Evolutionary conservation across 2,888 invertebrate genomes (phyloP), one percentile per base, ranked within the genome.

Genomic region (Drosophila atroscutellata): DNA sequence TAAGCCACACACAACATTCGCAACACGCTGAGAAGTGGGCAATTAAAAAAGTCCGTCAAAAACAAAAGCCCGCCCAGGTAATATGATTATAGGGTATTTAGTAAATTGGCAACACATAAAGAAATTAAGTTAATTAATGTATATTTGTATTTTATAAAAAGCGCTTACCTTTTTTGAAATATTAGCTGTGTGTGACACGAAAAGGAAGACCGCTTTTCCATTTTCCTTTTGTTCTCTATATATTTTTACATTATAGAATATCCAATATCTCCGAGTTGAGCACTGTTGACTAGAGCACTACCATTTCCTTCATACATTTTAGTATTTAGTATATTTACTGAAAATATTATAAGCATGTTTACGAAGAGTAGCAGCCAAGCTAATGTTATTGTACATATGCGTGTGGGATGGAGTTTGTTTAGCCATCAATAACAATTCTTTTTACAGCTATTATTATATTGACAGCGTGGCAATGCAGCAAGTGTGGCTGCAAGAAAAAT

Each of bases 1-100:
- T 20, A 20, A 45, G 24, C 24, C 45, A 45, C 45, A 45, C n/a
- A 26, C 2, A 20, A 20, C 20, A 8, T 15, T 26, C n/a, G 28
- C 37, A 2, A 4, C 37, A n/a, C 28, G 39, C 30, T 20, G 39
- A 18, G 8, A 20, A 42, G 30, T 20, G 30, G 42, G 11, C 42
- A 56, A 56, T 56, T 39, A 42, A 42, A 55, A 55, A 37, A 8
- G 26, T 26, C 18, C 26, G 36, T 36, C 36, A 55, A 24, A 37
- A 30, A 18, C 6, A 36, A 28, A 54, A 11, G 11, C 6, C n/a
- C 26, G 9, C 36, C 11, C 18, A 13, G 54, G 26, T 26, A 37
- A 36, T 54, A 54, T 26, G 26, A 32, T 47, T 32, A 47, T 47
- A 20, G 45, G 13, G 4, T 18, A 45, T 32, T 32, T 32, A 24